Conservation (phyloP, 2,113 vertebrate genomes). For the Oryzias celebensis region DNA sequence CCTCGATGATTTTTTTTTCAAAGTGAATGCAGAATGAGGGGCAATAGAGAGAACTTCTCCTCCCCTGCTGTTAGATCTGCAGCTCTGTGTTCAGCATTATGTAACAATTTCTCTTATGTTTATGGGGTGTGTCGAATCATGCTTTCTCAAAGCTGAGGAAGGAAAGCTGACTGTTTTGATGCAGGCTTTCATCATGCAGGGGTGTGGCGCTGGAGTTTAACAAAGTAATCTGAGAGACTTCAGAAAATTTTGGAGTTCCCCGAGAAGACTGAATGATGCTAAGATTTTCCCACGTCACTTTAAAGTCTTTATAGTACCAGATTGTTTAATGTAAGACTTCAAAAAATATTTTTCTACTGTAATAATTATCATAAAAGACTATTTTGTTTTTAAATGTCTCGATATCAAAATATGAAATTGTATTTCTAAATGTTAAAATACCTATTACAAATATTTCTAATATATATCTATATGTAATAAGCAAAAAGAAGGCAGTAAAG, state of each 20-base stretch:
- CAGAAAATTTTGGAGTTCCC: constrained; percentile 25
- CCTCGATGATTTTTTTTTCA: constrained; percentile 41
- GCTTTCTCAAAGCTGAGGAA: constrained; percentile 21
- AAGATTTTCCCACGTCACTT: neutral
- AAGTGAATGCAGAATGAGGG: constrained; percentile 67
- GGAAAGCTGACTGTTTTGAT: constrained; percentile 24
- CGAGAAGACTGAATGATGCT: constrained; percentile 5
- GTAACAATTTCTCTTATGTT: constrained; percentile 38
- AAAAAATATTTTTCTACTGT: too few species aligned
- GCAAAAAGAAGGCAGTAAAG: too few species aligned
- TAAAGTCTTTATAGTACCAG: too few species aligned
- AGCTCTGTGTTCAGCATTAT: constrained; percentile 20
- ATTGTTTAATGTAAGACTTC: too few species aligned
- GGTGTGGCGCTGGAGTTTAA: neutral
- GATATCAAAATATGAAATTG: too few species aligned
- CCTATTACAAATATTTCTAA: too few species aligned
- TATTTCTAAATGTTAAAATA: too few species aligned
- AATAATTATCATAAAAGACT: too few species aligned
- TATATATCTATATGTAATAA: too few species aligned
- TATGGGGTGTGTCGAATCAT: constrained; percentile 28
- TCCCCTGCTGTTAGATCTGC: constrained; percentile 13
- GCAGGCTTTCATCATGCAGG: constrained; percentile 41
- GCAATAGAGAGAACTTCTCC: constrained; percentile 55
- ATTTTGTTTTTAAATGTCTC: too few species aligned
- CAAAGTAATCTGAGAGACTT: constrained; percentile 20